Evolutionary conservation across 1,140 invertebrate genomes (phyloP), one percentile per base, ranked within the genome.

Genomic region (Phortica variegata): DNA sequence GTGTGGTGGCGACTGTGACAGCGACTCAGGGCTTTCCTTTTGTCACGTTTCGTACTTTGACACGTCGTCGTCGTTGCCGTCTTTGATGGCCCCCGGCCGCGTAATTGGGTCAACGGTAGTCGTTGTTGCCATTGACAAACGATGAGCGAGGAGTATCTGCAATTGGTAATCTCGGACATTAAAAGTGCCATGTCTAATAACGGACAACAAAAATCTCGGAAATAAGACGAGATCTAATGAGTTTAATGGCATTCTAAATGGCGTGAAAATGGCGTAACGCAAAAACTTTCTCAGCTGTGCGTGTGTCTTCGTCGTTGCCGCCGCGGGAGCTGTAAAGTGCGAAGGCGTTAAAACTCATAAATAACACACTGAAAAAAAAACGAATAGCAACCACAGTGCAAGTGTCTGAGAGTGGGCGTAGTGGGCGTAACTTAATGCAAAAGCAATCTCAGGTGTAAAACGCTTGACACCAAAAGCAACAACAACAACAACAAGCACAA

Each of bases 401-500:
- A n/a, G n/a, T n/a, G n/a, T n/a, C n/a, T n/a, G n/a, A n/a, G n/a
- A n/a, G n/a, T n/a, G n/a, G n/a, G n/a, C n/a, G n/a, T n/a, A n/a
- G n/a, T n/a, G n/a, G n/a, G n/a, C n/a, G n/a, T n/a, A 51, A 26
- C 47, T 45, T 33, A 18, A 36, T 43, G 44, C 41, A 23, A 29
- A 13, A 10, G 61, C 60, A 68, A 63, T 66, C 63, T 66, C 63
- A 66, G 65, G 63, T 66, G 63, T 52, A 46, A 37, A 43, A 43
- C 54, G 44, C 59, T 61, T 68, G 63, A 68, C 63, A 68, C 63
- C 56, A 59, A 55, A 39, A n/a, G n/a, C n/a, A n/a, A n/a, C n/a
- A n/a, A n/a, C n/a, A n/a, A n/a, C n/a, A n/a, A n/a, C n/a, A n/a
- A n/a, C n/a, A n/a, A n/a, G n/a, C n/a, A n/a, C n/a, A n/a, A n/a